Evolutionary conservation across 2,888 invertebrate genomes (phyloP), one percentile per base, ranked within the genome.

Genomic region (Blera fallax): DNA sequence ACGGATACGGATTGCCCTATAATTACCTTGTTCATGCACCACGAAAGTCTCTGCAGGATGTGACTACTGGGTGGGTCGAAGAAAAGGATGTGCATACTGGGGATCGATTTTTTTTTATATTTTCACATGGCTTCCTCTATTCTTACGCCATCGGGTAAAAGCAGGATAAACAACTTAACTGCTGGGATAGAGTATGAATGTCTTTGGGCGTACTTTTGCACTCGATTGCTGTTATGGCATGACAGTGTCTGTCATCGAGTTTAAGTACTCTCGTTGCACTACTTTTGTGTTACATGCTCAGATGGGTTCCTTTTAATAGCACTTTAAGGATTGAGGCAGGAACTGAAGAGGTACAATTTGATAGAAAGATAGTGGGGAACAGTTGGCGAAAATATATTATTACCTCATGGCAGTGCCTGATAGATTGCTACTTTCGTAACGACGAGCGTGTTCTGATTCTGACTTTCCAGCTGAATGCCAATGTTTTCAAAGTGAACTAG

Each of bases 181-280:
- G 52, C 21, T 21, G 43, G 37, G 52, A 27, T 40, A 21, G 14
- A 24, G 5, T 24, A 43, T 21, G 4, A 54, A 27, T 69, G 43
- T 69, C 69, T 56, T 70, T 45, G 8, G 32, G 69, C 54, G 29
- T 45, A 56, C 29, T 45, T 70, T 56, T 45, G 29, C 40, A 43
- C 69, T 70, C 45, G 32, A 56, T 18, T 45, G 45, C 29, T 56
- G n/a, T 60, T 40, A n/a, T n/a, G n/a, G n/a, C n/a, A n/a, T n/a
- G n/a, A n/a, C n/a, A n/a, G n/a, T n/a, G n/a, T n/a, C 45, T 45
- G 45, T 45, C 45, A 6, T 37, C 21, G n/a, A 34, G 29, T 32
- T 58, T 11, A 58, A 60, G 24, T 40, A 14, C 24, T 24, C 24
- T 24, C 34, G 18, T 37, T 58, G 60, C 21, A 60, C 14, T 40